Conservation (phyloP, 2,888 invertebrate genomes). For the Cerceris rybyensis region DNA sequence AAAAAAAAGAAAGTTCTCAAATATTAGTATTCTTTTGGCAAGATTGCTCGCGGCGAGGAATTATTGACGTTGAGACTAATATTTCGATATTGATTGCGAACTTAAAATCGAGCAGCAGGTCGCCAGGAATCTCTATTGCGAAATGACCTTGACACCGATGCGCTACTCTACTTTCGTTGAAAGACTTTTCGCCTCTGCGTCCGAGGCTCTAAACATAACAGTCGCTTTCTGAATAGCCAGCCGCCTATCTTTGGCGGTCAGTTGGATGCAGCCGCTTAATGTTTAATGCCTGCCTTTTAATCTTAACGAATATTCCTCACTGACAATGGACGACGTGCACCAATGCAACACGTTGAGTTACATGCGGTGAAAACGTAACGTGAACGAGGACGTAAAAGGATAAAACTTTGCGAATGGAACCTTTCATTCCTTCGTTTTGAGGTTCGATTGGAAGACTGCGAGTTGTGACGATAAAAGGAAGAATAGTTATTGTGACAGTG, state of each 20-base stretch:
- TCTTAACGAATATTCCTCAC: conserved; percentile 7
- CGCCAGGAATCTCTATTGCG: conserved; percentile 56
- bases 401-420: no score
- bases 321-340: neutral
- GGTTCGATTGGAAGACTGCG: no score
- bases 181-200: conserved; percentile 53
- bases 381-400: no score
- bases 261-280: conserved; percentile 31
- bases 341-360: neutral
- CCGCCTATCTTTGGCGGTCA: conserved; percentile 40
- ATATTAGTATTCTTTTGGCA: conserved; percentile 20
- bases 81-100: conserved; percentile 63
- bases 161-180: conserved; percentile 67
- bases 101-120: conserved; percentile 48
- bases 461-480: no score
- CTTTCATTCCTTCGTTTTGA: no score
- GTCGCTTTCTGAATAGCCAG: conserved; percentile 48
- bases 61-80: conserved; percentile 43
- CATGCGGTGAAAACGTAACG: no score
- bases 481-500: no score
- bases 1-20: conserved; percentile 13
- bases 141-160: conserved; percentile 61
- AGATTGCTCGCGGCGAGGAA: conserved; percentile 10
- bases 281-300: conserved; percentile 50
- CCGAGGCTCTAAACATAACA: conserved; percentile 48